Evolutionary conservation across 1,140 invertebrate species (phyloP), one percentile per base, ranked within the genome.

Genomic region (Brachionus rotundiformis): DNA sequence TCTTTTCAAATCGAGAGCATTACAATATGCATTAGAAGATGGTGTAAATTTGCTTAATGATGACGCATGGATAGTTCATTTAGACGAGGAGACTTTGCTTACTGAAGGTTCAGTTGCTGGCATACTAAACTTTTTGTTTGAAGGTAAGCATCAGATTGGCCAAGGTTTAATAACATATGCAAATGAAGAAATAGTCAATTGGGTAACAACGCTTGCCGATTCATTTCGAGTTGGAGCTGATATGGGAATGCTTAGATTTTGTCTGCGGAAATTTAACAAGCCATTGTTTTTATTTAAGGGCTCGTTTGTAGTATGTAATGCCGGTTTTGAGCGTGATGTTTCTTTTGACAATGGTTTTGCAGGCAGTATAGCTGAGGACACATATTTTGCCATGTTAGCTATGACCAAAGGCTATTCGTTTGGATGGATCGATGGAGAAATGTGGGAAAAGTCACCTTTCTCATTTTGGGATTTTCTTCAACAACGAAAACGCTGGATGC

Each of bases 141-240:
- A 97, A 88, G 95, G 95, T 0, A 95, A 94, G 87, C 93, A 97
- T 89, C 92, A 95, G 82, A 98, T 98, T 89, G 96, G 96, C 0
- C 96, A 99, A 90, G 96, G 96, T 1, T 90, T 98, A 10, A 98
- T 99, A 79, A 98, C 95, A 3, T 99, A 98, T 89, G 95, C 95
- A 1, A 97, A 97, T 88, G 95, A 96, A 87, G 91, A 94, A 27
- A 88, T 98, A 82, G 93, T 98, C 29, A 98, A 98, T 87, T 98
- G 95, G 95, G 89, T 98, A 31, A 98, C 96, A 2, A 98, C 96
- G 0, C 88, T 98, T 59, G 95, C 95, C 4, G 96, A 98, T 87
- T 95, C 93, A 84, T 98, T 98, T 87, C 90, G 96, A 84, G 96
- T 98, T 0, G 94, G 85, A 10, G 83, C 84, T 29, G 95, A 97